Conservation (phyloP, 1,140 invertebrate species). For the Ceratosolen solmsi region DNA sequence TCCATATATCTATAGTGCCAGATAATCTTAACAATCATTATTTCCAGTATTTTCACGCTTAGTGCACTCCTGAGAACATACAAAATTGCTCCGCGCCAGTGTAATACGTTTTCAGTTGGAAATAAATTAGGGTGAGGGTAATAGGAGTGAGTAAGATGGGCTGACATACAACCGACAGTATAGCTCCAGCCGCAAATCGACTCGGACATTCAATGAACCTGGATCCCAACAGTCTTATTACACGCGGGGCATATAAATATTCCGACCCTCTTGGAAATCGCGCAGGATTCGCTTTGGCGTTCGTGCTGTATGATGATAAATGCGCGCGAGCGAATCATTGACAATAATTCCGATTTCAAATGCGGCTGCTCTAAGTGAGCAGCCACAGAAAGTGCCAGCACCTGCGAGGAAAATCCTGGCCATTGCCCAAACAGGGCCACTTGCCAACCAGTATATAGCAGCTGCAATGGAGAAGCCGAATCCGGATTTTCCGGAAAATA, state of each 20-base stretch:
- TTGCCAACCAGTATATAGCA: neutral
- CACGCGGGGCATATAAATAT: constrained; percentile 4
- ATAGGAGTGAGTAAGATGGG: neutral
- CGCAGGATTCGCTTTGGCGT: neutral
- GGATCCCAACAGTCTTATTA: neutral
- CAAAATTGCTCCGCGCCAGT: neutral
- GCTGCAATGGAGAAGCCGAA: neutral
- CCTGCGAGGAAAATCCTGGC: neutral
- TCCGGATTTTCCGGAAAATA: constrained; percentile 16
- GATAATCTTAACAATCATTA: constrained; percentile 13
- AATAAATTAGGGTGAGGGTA: constrained; percentile 39
- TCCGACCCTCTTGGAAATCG: constrained; percentile 10
- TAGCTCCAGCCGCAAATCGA: constrained; percentile 34
- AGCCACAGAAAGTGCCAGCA: constrained; percentile 19
- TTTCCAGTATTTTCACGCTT: constrained; percentile 13
- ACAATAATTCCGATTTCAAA: constrained; percentile 32
- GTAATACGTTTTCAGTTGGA: constrained; percentile 39
- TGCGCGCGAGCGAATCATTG: constrained; percentile 35
- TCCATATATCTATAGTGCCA: neutral
- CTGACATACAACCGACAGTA: neutral
- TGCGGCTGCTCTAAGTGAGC: constrained; percentile 36
- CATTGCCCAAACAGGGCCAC: constrained; percentile 36
- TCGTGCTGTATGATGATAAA: too few relatives aligned
- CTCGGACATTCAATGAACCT: constrained; percentile 32
- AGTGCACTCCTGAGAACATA: constrained; percentile 17